Percentiles rank a stretch among this genome's conserved stretches.
phyloP scores from a whole-genome alignment of 1,140 invertebrate species.

The Microplitis demolitor region DNA sequence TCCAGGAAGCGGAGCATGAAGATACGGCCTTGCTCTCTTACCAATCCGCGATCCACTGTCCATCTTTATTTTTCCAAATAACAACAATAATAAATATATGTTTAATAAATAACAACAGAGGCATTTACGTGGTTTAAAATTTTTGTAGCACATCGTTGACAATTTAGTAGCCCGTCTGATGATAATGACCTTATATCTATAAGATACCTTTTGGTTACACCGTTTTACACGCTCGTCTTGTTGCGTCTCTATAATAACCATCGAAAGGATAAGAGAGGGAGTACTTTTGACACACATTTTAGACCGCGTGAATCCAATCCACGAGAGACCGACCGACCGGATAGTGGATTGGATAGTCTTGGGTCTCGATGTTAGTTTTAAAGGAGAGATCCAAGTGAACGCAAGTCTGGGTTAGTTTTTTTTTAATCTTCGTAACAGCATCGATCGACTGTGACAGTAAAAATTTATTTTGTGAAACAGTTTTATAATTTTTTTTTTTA shows the following conservation, averaged over 20 bases:
- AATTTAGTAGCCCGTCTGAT: background rate
- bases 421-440: background rate
- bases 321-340: conserved; percentile 26
- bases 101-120: no score
- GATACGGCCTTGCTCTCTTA: background rate
- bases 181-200: conserved; percentile 59
- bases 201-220: conserved; percentile 17
- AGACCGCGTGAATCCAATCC: conserved; percentile 45
- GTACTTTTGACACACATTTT: conserved; percentile 60
- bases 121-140: conserved; percentile 2
- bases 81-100: no score
- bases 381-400: conserved; percentile 52
- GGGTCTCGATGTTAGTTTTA: conserved; percentile 52
- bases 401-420: conserved; percentile 34
- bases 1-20: conserved; percentile 28
- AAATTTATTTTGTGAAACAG: background rate
- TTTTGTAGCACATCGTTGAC: background rate
- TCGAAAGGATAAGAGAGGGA: conserved; percentile 50
- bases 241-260: background rate
- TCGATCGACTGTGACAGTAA: conserved; percentile 11
- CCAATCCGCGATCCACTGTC: no score
- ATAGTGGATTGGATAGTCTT: no score
- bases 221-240: conserved; percentile 24
- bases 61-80: no score
- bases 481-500: no score